phyloP scores from a whole-genome alignment of 2,797 vertebrate genomes.

The Hydrolagus colliei region DNA sequence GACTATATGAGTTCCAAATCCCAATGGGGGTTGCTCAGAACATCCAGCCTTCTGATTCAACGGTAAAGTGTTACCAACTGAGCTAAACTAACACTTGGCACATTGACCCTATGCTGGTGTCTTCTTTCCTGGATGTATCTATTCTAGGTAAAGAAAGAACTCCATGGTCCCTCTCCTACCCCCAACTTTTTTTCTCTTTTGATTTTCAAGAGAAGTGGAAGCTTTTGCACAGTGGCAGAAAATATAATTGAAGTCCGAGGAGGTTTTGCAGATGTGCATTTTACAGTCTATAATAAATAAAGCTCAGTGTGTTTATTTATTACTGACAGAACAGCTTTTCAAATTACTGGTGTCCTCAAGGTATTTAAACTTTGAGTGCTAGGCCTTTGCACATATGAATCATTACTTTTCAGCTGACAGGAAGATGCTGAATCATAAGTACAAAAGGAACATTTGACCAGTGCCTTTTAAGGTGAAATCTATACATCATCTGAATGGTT shows the following conservation, averaged over 20 bases:
- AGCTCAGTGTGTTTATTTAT: slow-evolving; percentile 27
- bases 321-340: slow-evolving; percentile 36
- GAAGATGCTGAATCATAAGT: slow-evolving; percentile 35
- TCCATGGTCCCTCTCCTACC: too few species aligned
- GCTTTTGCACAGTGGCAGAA: background rate
- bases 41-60: too few species aligned
- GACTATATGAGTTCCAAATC: too few species aligned
- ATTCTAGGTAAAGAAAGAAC: too few species aligned
- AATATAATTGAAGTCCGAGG: slow-evolving; percentile 14
- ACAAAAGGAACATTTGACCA: slow-evolving; percentile 34
- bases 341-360: slow-evolving; percentile 43
- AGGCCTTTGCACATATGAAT: slow-evolving; percentile 44
- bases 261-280: slow-evolving; percentile 24
- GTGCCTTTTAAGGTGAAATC: background rate
- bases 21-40: too few species aligned
- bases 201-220: too few species aligned
- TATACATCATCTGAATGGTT: background rate
- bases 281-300: slow-evolving; percentile 24
- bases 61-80: too few species aligned
- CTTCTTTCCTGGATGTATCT: too few species aligned
- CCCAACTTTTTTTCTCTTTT: too few species aligned
- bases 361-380: slow-evolving; percentile 41
- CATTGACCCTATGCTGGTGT: too few species aligned
- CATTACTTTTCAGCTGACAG: slow-evolving; percentile 45
- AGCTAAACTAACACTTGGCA: too few species aligned